These are phyloP conservation scores for Drosophila lowei DNA, from an alignment of 1,140 invertebrate species.

Conservation along the genomic window DNA sequence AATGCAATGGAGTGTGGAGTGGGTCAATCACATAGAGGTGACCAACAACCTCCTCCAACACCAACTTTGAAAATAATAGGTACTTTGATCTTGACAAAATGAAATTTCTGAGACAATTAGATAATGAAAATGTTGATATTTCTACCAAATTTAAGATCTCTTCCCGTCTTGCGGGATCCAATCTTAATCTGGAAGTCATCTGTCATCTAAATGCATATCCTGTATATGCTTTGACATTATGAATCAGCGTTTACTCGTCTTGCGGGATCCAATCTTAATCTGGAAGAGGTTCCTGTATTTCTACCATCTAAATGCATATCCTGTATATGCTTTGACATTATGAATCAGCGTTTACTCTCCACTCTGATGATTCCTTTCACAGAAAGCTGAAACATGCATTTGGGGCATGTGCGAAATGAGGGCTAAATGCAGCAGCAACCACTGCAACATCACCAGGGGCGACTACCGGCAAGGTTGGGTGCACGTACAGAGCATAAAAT, in stretches of 20 bases:
- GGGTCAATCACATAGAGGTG: slow-evolving; percentile 31
- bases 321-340: slow-evolving; percentile 5
- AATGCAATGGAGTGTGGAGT: slow-evolving; percentile 16
- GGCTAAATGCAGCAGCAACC: slow-evolving; percentile 34
- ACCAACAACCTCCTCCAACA: background rate
- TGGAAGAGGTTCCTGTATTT: too few relatives aligned
- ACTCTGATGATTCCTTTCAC: slow-evolving; percentile 41
- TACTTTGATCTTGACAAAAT: too few relatives aligned
- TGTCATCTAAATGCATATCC: too few relatives aligned
- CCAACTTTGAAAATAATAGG: background rate
- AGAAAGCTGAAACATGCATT: slow-evolving; percentile 53
- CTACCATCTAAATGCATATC: too few relatives aligned
- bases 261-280: too few relatives aligned
- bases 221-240: slow-evolving; percentile 24
- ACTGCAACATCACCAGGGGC: slow-evolving; percentile 23
- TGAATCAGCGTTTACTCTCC: slow-evolving; percentile 41
- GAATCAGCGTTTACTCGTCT: slow-evolving; percentile 35
- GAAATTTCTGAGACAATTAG: background rate
- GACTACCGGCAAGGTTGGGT: slow-evolving; percentile 44
- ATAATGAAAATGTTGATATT: too few relatives aligned
- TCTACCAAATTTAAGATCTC: too few relatives aligned
- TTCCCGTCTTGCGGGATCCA: too few relatives aligned
- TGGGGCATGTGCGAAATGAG: slow-evolving; percentile 58
- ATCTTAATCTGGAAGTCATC: too few relatives aligned
- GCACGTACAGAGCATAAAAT: slow-evolving; percentile 64